phyloP scores from a whole-genome alignment of 2,113 vertebrate genomes.

The Epinephelus fuscoguttatus region DNA sequence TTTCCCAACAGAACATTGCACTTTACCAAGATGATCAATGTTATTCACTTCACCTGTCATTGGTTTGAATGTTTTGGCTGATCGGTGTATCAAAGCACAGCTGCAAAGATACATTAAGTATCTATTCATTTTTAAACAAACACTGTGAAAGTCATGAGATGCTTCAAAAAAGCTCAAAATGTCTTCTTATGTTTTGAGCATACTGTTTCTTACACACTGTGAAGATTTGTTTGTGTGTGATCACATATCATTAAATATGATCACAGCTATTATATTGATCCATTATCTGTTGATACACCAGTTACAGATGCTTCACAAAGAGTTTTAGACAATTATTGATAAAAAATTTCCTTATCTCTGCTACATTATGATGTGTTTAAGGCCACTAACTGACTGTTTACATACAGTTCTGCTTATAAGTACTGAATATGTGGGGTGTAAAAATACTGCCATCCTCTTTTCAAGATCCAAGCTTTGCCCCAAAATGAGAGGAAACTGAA shows the following conservation, averaged over 20 bases:
- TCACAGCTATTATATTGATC: not conserved
- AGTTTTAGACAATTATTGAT: not conserved
- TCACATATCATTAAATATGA: not conserved
- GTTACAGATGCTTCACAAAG: not conserved
- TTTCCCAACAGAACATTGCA: too few relatives aligned
- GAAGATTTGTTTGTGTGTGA: not conserved
- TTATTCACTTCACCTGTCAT: too few relatives aligned
- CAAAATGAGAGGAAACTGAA: constrained; percentile 1
- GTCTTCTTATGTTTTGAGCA: not conserved
- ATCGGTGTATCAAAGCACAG: too few relatives aligned
- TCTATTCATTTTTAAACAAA: too few relatives aligned
- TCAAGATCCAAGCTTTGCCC: not conserved
- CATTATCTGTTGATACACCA: not conserved
- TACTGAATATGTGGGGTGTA: not conserved
- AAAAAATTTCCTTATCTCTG: not conserved
- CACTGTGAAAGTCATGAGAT: too few relatives aligned
- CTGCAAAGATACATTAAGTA: too few relatives aligned
- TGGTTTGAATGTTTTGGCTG: too few relatives aligned
- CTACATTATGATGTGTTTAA: not conserved
- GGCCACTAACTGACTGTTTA: not conserved
- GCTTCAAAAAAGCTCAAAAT: too few relatives aligned
- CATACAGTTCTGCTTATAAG: not conserved
- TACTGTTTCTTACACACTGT: constrained; percentile 4
- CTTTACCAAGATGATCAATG: too few relatives aligned
- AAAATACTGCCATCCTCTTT: not conserved